Conservation (phyloP, 1,140 invertebrate species). For the Elymnias hypermnestra region DNA sequence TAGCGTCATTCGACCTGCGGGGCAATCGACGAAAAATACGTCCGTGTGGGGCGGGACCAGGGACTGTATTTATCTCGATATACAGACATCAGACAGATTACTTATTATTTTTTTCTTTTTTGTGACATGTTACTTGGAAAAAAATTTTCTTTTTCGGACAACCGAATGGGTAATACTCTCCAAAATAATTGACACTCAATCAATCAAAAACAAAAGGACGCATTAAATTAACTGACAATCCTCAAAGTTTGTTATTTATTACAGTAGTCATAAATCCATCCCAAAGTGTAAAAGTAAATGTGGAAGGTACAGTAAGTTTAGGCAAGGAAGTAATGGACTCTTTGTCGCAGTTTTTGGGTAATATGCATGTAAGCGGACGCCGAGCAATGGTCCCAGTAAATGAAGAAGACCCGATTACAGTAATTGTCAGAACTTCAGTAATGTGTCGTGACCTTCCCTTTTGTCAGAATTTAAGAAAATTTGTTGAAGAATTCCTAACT, state of each 20-base stretch:
- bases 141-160: too few relatives aligned
- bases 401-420: conserved; percentile 27
- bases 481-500: conserved; percentile 40
- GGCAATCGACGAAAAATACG: too few relatives aligned
- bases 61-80: too few relatives aligned
- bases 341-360: conserved; percentile 22
- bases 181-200: too few relatives aligned
- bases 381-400: conserved; percentile 15
- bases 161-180: too few relatives aligned
- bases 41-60: too few relatives aligned
- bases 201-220: too few relatives aligned
- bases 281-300: conserved; percentile 31
- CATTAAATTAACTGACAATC: not conserved
- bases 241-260: conserved; percentile 4
- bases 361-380: conserved; percentile 16
- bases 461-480: conserved; percentile 29
- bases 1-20: too few relatives aligned
- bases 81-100: too few relatives aligned
- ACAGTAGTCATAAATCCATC: conserved; percentile 5
- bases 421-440: conserved; percentile 26
- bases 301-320: conserved; percentile 36
- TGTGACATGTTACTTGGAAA: too few relatives aligned
- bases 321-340: conserved; percentile 40
- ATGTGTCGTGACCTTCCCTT: conserved; percentile 37
- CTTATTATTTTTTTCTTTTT: too few relatives aligned